These are phyloP conservation scores for Meta bourneti DNA, from an alignment of 2,888 invertebrate genomes.

Conservation along the genomic window DNA sequence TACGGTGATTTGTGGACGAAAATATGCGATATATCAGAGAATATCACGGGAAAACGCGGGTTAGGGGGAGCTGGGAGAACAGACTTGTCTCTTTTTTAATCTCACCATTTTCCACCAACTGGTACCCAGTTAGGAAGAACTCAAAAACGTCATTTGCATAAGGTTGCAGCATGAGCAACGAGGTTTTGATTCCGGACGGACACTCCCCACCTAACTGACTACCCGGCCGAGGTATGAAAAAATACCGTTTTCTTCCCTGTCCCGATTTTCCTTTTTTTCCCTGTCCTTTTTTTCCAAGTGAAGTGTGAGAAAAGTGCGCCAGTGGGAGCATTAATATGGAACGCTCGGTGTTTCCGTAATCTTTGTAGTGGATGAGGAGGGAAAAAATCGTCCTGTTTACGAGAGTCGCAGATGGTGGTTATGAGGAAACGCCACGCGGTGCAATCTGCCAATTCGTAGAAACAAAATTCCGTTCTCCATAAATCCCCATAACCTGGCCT, in stretches of 20 bases:
- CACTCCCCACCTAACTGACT: conserved; percentile 24
- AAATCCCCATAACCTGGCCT: conserved; percentile 65
- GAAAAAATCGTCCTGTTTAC: conserved; percentile 60
- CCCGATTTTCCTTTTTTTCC: conserved; percentile 24
- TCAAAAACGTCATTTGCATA: conserved; percentile 62
- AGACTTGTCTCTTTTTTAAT: conserved; percentile 29
- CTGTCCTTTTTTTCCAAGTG: not conserved
- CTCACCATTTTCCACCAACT: conserved; percentile 59
- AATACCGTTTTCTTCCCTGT: conserved; percentile 3
- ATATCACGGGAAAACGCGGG: conserved; percentile 1
- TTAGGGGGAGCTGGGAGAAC: not conserved
- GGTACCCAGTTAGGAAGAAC: conserved; percentile 38
- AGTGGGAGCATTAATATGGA: conserved; percentile 71
- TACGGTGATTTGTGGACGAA: conserved; percentile 16
- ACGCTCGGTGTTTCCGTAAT: conserved; percentile 70
- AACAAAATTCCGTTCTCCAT: conserved; percentile 59
- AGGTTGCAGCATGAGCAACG: conserved; percentile 65
- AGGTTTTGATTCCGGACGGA: conserved; percentile 65
- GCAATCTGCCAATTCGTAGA: conserved; percentile 55
- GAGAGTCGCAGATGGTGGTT: conserved; percentile 72
- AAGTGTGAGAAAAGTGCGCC: conserved; percentile 46
- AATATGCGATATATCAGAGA: not conserved
- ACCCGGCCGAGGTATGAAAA: not conserved
- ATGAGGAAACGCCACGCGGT: conserved; percentile 61
- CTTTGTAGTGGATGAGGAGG: conserved; percentile 58